Evolutionary conservation across 2,797 vertebrate species (phyloP), one percentile per base, ranked within the genome.

Genomic region (Sphenodon punctatus): DNA sequence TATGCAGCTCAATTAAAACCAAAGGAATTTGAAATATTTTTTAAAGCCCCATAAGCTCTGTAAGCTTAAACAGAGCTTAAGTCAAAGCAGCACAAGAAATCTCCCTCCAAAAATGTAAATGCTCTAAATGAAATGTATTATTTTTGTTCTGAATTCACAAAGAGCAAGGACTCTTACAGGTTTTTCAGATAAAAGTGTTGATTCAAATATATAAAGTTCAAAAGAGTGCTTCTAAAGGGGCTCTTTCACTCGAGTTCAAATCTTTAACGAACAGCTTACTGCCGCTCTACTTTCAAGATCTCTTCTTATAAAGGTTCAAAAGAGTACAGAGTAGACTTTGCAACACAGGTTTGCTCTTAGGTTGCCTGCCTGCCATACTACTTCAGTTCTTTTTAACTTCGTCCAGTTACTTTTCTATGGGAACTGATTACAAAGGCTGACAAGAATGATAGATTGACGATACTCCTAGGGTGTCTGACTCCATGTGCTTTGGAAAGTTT

Each of bases 151-250:
- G 64, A 80, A 79, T 87, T 84, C 5, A 13, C 69, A 27, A 59
- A 68, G 14, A 36, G 63, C 78, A 88, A 87, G 3, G 41, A 2
- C 2, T 88, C 5, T 60, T 71, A 55, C 4, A 69, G 32, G 11
- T 80, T 84, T 90, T 66, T 41, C 32, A 66, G 56, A 58, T 56
- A 80, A 85, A 92, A 42, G 3, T 76, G 32, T 10, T 63, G 67
- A 89, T 77, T 84, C 65, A 72, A 71, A 76, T 51, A 72, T 8
- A 48, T n/a, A 9, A 77, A 69, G 27, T 65, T 89, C 56, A 74
- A 63, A 87, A 80, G 9, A 43, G 23, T 84, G 70, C 38, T 78
- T 17, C 34, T 64, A 51, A 23, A 84, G 14, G 14, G 53, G 12
- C 10, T 53, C 17, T 64, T 66, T 88, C 23, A 74, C 30, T 75